Base-by-base conservation (phyloP, 2,113 vertebrate species). In the Nothoprocta perdicaria region DNA sequence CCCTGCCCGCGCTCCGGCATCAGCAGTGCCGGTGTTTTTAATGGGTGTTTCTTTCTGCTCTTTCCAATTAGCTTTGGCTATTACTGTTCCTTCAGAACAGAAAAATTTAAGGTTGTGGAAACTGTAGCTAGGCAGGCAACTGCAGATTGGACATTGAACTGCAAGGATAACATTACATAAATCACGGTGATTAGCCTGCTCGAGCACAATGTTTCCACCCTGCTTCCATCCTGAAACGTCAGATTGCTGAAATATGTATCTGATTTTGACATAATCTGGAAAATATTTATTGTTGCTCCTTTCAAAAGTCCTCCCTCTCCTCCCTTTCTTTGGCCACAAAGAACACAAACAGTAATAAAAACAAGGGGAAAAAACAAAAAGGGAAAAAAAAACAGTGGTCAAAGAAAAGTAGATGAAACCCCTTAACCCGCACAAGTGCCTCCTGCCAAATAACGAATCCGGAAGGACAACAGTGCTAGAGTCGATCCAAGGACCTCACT, bases 81-180 rank as follows among this genome's bases (percentile, higher is more conserved):
- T 65, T 76, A 13, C 84, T 85, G 35, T 76, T 62, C 60, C 84
- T 82, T 66, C 79, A 87, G 60, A 93, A 89, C n/a, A 92, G 90
- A 89, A 89, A 79, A 90, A 67, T 33, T 18, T n/a, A 61, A 63
- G 43, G 57, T 52, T 91, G 93, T 79, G 92, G 93, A 84, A 92
- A 92, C 82, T 13, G 19, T 77, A 91, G 80, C 75, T 89, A 87
- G 93, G 82, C 63, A 31, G 46, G 27, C 43, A 72, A 80, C 86
- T 80, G 91, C 87, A 95, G 57, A 90, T 12, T 18, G 89, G 63
- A 78, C 52, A 48, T 84, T 81, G 85, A 88, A 93, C 86, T 78
- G 79, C 60, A 77, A 80, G 68, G 75, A 77, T 60, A 93, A 77
- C 31, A 26, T 57, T 43, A 85, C 81, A 91, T 18, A 92, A 80